phyloP scores from a whole-genome alignment of 35 echinoderm and acorn worm species.

The Apostichopus californicus region DNA sequence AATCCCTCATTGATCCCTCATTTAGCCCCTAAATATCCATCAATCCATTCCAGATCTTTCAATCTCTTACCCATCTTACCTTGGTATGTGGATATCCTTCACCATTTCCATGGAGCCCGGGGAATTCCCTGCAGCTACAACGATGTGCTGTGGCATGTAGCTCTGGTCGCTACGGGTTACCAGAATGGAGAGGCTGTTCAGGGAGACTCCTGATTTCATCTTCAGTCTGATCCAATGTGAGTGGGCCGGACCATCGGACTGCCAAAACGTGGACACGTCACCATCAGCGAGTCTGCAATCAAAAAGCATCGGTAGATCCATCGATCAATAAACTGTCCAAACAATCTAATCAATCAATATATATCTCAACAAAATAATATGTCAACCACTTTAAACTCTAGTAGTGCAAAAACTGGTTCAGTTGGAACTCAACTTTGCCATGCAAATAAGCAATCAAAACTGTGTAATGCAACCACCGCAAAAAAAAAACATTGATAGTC shows the following conservation, averaged over 20 bases:
- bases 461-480: too few species aligned
- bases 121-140: constrained; percentile 77
- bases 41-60: too few species aligned
- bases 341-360: too few species aligned
- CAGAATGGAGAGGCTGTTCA: constrained; percentile 78
- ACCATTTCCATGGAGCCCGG: constrained; percentile 70
- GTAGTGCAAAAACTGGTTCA: too few species aligned
- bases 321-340: too few species aligned
- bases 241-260: constrained; percentile 84
- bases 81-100: constrained; percentile 84
- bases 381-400: too few species aligned
- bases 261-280: constrained; percentile 84
- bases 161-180: constrained; percentile 91
- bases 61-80: background rate
- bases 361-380: too few species aligned
- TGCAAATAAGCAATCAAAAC: too few species aligned
- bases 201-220: constrained; percentile 71
- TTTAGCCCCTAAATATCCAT: too few species aligned
- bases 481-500: too few species aligned
- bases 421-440: too few species aligned
- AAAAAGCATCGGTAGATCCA: background rate
- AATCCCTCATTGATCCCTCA: too few species aligned
- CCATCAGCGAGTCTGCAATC: constrained; percentile 71
- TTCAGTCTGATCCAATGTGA: constrained; percentile 89
- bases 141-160: constrained; percentile 94